Evolutionary conservation across 2,888 invertebrate genomes (phyloP).

Genomic region (Strigamia crassipes): DNA sequence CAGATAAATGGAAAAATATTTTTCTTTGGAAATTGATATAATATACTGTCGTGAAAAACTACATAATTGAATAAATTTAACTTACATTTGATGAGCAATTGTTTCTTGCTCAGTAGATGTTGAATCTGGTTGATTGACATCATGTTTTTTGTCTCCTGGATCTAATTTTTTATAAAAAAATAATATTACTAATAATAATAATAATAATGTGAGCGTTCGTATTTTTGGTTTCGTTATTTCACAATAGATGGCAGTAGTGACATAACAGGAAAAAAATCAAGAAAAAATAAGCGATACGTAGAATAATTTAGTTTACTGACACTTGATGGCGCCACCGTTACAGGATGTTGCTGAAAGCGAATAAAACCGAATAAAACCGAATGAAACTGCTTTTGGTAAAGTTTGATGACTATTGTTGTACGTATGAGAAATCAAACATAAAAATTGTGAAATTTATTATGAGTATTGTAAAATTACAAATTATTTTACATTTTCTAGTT

Average conservation of each 20-base stretch:
- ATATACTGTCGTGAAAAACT: too few species aligned
- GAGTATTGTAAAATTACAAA: too few species aligned
- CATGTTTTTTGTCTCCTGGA: not conserved
- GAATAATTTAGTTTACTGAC: not conserved
- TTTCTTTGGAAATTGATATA: too few species aligned
- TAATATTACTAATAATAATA: not conserved
- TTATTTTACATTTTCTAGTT: too few species aligned
- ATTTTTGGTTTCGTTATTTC: too few species aligned
- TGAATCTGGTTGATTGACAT: not conserved
- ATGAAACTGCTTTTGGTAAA: too few species aligned
- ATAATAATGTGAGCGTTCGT: too few species aligned
- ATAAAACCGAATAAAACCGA: too few species aligned
- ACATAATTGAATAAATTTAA: not conserved
- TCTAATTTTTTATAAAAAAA: not conserved
- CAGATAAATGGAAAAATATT: too few species aligned
- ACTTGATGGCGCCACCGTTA: not conserved
- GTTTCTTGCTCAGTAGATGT: not conserved
- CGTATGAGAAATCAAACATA: too few species aligned
- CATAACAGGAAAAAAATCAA: not conserved
- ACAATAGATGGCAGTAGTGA: not conserved
- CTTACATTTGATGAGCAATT: not conserved
- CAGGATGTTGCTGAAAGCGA: not conserved
- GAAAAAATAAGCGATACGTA: not conserved
- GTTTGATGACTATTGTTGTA: too few species aligned
- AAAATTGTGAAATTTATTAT: too few species aligned